These are phyloP conservation scores for Stenodera caucasica DNA, from an alignment of 2,888 invertebrate genomes.

Conservation along the genomic window DNA sequence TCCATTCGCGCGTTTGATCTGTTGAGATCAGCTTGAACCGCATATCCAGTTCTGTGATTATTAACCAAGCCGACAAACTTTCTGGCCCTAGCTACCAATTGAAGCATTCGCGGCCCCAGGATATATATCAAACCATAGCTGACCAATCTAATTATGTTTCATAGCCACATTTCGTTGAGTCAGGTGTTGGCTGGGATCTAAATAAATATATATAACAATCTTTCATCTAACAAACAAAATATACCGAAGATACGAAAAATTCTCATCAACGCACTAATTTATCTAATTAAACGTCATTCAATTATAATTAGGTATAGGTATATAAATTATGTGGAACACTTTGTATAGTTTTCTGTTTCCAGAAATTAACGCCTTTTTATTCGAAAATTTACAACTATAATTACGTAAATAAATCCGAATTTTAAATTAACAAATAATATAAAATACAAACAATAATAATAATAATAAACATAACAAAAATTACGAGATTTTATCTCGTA, in stretches of 20 bases:
- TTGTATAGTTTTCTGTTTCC: no score
- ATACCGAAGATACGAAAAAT: no score
- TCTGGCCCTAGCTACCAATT: constrained; percentile 54
- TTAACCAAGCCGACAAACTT: constrained; percentile 52
- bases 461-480: background rate
- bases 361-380: no score
- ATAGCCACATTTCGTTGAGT: constrained; percentile 31
- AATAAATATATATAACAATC: constrained; percentile 26
- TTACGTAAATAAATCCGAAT: no score
- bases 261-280: no score
- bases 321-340: no score
- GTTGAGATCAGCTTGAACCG: constrained; percentile 51
- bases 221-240: no score
- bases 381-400: background rate
- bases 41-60: constrained; percentile 54
- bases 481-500: background rate
- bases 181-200: constrained; percentile 26
- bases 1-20: constrained; percentile 57
- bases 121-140: constrained; percentile 52
- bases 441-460: background rate
- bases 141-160: constrained; percentile 51
- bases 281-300: no score
- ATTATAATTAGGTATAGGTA: background rate
- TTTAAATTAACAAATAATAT: no score
- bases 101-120: constrained; percentile 48